Evolutionary conservation across 2,888 invertebrate genomes (phyloP), one percentile per base, ranked within the genome.

Genomic region (Hirtodrosophila cameraria): DNA sequence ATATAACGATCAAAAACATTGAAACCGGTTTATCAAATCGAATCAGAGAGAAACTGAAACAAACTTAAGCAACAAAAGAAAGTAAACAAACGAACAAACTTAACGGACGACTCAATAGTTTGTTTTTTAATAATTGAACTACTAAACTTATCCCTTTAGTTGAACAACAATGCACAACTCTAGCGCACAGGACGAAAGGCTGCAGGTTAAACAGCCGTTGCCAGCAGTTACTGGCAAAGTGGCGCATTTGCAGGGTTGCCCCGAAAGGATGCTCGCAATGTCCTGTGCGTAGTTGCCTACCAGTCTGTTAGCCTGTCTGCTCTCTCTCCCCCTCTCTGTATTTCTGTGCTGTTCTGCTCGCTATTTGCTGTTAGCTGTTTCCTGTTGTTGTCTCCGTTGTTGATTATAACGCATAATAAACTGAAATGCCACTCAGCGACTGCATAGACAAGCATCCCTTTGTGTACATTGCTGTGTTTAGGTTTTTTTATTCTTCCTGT

Each of bases 361-460:
- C 23, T 35, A 8, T 27, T 39, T 25, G 27, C 35, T 12, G 15
- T 27, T 13, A 31, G 18, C 31, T 39, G 3, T 6, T 41, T 27
- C 12, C 9, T 11, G 8, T 42, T 38, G 28, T 35, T 53, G 20
- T 39, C 30, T 9, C 28, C 31, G 58, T 25, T 61, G 69, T 69
- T 81, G 81, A 83, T 83, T 81, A 78, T 75, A 65, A 61, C 64
- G 78, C 81, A 83, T 81, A 78, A 81, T 81, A 77, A 75, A 83
- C 66, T 73, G 78, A 77, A 83, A 77, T 66, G 81, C 73, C 81
- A 81, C 73, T 80, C 80, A 62, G 75, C 42, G 41, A 53, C 27
- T 49, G 36, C 67, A 62, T 36, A 63, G 59, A 63, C 49, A 65
- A 57, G 57, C 41, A 66, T 64, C 43, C 36, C 52, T 63, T 68